phyloP scores from a whole-genome alignment of 2,113 vertebrate genomes.

The Litocranius walleri region DNA sequence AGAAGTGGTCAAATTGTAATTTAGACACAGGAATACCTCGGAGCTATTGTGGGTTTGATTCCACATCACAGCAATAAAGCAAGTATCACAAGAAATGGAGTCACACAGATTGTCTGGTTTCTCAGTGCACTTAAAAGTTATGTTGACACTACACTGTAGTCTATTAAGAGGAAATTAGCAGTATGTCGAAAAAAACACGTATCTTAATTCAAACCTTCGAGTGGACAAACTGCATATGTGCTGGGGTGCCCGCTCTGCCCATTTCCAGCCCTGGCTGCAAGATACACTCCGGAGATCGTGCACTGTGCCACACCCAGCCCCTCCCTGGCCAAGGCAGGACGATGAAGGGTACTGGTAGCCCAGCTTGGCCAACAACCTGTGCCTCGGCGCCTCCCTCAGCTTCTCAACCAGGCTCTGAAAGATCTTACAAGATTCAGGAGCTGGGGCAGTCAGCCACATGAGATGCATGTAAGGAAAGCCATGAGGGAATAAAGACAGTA shows the following conservation, averaged over 20 bases:
- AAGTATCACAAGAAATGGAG: neutral
- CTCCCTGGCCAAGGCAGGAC: neutral
- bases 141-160: neutral
- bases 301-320: neutral
- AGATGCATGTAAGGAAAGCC: neutral
- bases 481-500: neutral
- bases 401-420: neutral
- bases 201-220: neutral
- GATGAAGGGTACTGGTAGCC: neutral
- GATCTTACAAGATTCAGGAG: neutral
- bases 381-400: neutral
- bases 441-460: neutral
- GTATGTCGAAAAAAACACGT: fast-evolving
- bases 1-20: neutral
- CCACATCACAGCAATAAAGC: neutral
- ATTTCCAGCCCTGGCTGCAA: neutral
- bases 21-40: neutral
- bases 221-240: neutral
- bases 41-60: neutral
- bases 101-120: neutral
- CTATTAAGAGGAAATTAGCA: neutral
- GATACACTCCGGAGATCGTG: fast-evolving
- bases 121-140: neutral
- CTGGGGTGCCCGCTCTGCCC: neutral
- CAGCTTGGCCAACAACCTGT: neutral